Evolutionary conservation across 2,888 invertebrate species (phyloP), one percentile per base, ranked within the genome.

Genomic region (Troglohyphantes excavatus): DNA sequence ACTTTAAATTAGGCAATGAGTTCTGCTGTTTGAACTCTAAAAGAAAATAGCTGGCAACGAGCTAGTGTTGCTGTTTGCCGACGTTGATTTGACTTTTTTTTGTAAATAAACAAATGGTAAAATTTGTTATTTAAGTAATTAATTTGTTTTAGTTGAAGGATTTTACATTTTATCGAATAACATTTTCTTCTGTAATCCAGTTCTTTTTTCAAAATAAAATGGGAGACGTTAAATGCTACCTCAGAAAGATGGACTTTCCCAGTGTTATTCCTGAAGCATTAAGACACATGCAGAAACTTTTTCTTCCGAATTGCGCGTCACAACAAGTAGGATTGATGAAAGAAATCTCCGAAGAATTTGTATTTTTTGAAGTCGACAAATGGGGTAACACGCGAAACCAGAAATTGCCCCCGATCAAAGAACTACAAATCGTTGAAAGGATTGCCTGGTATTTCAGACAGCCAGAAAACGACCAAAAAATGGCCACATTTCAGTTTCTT

Each of bases 231-330:
- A 90, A 90, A 59, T 86, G 85, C 59, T 90, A 90, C 26, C 87
- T 90, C 1, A 27, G 90, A 2, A 90, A 90, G 46, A 87, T 90
- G 86, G 90, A 90, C 63, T 90, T 90, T 65, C 90, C 90, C 26
- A 79, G 29, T 76, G 87, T 90, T 11, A 75, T 87, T n/a, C 86
- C 90, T 0, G 87, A 90, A 82, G 90, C 87, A n/a, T 27, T 90
- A 17, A 27, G 73, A 68, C 90, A 90, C 33, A 87, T 90, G 11
- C 90, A 90, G 39, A 90, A 90, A 67, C 70, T 90, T 3, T 90
- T 70, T 70, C 75, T 90, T 75, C 84, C 83, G 1, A 87, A 90
- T 19, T 86, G 82, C 26, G 39, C 90, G 2, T 76, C 82, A 0
- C 90, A 83, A 39, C 90, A 90, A 43, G n/a, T 90, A 23, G 63